Evolutionary conservation across 2,888 invertebrate genomes (phyloP).

Genomic region (Rotaria socialis): DNA sequence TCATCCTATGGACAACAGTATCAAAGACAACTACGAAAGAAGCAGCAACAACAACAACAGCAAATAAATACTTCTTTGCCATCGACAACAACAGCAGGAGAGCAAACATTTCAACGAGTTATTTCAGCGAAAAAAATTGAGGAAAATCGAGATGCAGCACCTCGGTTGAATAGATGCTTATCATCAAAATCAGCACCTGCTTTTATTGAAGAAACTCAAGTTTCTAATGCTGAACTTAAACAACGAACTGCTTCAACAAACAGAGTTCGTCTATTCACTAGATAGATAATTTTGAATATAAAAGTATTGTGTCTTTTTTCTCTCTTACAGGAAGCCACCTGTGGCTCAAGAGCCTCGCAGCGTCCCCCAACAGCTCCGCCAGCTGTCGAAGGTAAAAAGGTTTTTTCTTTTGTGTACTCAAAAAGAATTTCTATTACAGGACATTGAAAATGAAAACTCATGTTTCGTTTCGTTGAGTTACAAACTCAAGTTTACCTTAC

Average conservation of each 20-base stretch:
- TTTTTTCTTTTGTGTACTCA: neutral
- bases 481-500: too few species aligned
- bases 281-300: neutral
- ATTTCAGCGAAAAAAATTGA: neutral
- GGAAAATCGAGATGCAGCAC: neutral
- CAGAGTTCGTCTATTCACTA: neutral
- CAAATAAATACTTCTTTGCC: neutral
- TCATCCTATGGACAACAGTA: constrained; percentile 8
- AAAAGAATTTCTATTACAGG: too few species aligned
- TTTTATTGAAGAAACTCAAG: neutral
- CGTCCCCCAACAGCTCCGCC: neutral
- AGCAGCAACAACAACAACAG: neutral
- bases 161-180: neutral
- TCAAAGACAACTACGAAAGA: neutral
- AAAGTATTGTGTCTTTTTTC: neutral
- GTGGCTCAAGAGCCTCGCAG: neutral
- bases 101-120: neutral
- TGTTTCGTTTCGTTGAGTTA: too few species aligned
- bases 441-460: too few species aligned
- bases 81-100: neutral
- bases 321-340: neutral
- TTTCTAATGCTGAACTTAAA: neutral
- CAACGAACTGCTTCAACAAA: neutral
- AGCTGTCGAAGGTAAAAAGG: neutral
- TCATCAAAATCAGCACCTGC: neutral